phyloP scores from a whole-genome alignment of 30 jellyfish, hydroid and myxozoan genomes.

The Haliclystus octoradiatus region DNA sequence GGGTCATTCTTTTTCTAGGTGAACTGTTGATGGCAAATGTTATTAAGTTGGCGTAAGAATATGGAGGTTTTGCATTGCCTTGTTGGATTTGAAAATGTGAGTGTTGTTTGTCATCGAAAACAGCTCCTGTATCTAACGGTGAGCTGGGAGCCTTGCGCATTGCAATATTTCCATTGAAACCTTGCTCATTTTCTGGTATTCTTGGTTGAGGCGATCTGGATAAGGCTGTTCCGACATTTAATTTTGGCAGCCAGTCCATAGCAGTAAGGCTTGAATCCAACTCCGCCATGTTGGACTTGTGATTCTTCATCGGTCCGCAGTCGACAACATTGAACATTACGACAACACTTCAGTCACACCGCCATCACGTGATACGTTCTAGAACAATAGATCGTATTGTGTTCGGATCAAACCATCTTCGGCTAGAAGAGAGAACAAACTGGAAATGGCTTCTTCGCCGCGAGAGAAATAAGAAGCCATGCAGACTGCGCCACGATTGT shows the following conservation, averaged over 20 bases:
- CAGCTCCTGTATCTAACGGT: constrained; percentile 77
- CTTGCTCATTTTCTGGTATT: constrained; percentile 19
- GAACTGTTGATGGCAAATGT: constrained; percentile 86
- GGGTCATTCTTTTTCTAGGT: constrained; percentile 62
- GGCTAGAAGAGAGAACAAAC: neutral
- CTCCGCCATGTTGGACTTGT: constrained; percentile 67
- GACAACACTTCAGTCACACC: neutral
- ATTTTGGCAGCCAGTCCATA: constrained; percentile 99
- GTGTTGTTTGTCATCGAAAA: constrained; percentile 66
- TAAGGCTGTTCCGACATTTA: constrained; percentile 89
- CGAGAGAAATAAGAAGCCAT: neutral
- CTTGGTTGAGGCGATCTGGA: constrained; percentile 31
- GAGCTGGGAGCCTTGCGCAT: constrained; percentile 84
- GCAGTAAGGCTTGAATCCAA: constrained; percentile 90
- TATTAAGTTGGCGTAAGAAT: constrained; percentile 86
- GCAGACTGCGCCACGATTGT: neutral
- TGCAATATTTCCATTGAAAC: constrained; percentile 54
- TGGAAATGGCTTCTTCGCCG: neutral
- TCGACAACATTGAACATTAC: neutral
- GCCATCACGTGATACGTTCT: neutral
- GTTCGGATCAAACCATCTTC: neutral
- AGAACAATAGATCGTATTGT: neutral
- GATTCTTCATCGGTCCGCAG: neutral
- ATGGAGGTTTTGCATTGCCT: constrained; percentile 94
- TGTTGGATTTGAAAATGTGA: constrained; percentile 55